Evolutionary conservation across 2,888 invertebrate species (phyloP).

Genomic region (Ennomos quercinarius): DNA sequence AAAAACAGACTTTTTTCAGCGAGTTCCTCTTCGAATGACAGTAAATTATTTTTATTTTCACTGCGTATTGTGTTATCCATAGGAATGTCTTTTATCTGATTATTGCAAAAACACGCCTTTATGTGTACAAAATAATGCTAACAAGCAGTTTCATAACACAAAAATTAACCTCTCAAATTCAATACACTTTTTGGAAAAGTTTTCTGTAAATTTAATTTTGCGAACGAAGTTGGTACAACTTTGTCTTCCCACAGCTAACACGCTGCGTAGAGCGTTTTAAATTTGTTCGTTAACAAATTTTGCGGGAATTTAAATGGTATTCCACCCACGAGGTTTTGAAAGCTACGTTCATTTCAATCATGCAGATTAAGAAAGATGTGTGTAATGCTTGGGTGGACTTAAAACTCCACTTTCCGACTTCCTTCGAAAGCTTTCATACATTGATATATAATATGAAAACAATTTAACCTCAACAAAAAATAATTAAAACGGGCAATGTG

Average conservation of each 20-base stretch:
- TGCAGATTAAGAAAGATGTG: slow-evolving; percentile 19
- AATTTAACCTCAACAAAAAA: too few species aligned
- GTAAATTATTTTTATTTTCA: too few species aligned
- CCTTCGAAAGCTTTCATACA: too few species aligned
- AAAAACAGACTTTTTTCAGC: too few species aligned
- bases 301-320: slow-evolving; percentile 27
- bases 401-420: too few species aligned
- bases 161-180: slow-evolving; percentile 70
- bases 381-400: background rate
- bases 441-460: too few species aligned
- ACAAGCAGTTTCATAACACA: slow-evolving; percentile 67
- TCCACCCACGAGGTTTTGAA: slow-evolving; percentile 20
- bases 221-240: slow-evolving; percentile 62
- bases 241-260: slow-evolving; percentile 57
- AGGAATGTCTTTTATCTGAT: too few species aligned
- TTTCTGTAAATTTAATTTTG: slow-evolving; percentile 70
- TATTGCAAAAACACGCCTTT: slow-evolving; percentile 33
- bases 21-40: too few species aligned
- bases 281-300: slow-evolving; percentile 38
- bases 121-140: slow-evolving; percentile 67
- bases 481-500: too few species aligned
- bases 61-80: too few species aligned
- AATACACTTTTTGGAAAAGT: slow-evolving; percentile 71
- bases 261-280: slow-evolving; percentile 54
- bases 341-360: slow-evolving; percentile 41